Evolutionary conservation across 1,140 invertebrate species (phyloP), one percentile per base, ranked within the genome.

Genomic region (Drosophila auraria): DNA sequence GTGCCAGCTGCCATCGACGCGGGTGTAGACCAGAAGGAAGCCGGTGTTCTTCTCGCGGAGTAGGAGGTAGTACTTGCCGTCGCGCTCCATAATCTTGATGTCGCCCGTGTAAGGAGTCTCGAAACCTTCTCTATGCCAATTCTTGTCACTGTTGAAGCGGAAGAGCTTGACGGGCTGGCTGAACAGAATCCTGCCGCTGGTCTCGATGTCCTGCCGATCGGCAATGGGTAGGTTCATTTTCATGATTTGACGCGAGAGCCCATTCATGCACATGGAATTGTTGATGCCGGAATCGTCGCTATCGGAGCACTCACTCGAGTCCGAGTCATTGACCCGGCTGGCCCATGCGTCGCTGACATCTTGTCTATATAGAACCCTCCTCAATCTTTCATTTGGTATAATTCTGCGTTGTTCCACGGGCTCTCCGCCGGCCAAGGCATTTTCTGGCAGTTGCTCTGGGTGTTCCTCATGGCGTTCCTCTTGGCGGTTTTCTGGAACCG

Each of bases 71-170:
- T 44, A 71, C 1, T 25, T 23, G 3, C 57, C 42, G 0, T 14
- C 30, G 11, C 36, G 11, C 30, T 70, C 51, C 78, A 76, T 49
- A 25, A 86, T 75, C 30, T 75, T 50, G 36, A 86, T 66, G 5
- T 42, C 7, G 1, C 74, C 69, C 14, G 80, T 62, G 33, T 50
- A 44, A 3, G 36, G 15, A 17, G 11, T 7, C 2, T 17, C 2
- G 11, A 2, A 51, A 60, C 78, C 82, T 30, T 42, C 51, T 12
- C 23, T 59, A 23, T 74, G 63, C 69, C 82, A 84, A 33, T 54
- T 23, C 38, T 44, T 62, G 2, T 38, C 45, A 1, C 49, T 58
- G 11, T 70, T 62, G 15, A 83, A 68, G 15, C 38, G 25, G 12
- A 50, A 80, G 0, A 83, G 14, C 14, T 61, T 72, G 0, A 64